Base-by-base conservation (phyloP, 1,140 invertebrate species). In the Helicoverpa armigera region DNA sequence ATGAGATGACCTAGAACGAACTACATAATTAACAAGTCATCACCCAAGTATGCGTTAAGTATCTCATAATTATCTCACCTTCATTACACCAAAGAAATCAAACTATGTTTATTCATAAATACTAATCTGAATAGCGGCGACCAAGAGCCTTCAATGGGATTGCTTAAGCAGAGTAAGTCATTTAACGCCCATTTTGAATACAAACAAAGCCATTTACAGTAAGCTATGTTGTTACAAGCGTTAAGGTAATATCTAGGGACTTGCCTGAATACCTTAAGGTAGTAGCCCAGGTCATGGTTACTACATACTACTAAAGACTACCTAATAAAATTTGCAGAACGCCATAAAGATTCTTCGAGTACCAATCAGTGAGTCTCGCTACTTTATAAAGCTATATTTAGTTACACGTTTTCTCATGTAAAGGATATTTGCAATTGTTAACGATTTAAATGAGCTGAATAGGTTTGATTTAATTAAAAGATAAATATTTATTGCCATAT, bases 221-320 rank as follows among this genome's bases (percentile, higher is more conserved):
- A 18, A 51, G 48, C 16, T 69, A 43, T 43, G 23, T 61, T 48
- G 54, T 48, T 75, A 58, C 23, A 65, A 54, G 60, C 48, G 56
- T 80, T 75, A 80, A 54, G 69, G 56, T 51, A 80, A 85, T 58
- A 67, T 18, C 35, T 7, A 61, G 60, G 61, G 80, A 78, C 75
- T 84, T 78, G 80, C 76, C 80, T 84, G 72, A 84, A 84, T 84
- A 84, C 60, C 65, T 82, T 14, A 35, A 70, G 54, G 56, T 18
- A 51, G 18, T 48, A 16, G 23, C 18, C 31, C 58, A 53, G 74
- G 60, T 76, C 74, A 76, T 16, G 74, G 60, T 16, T 65, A 65
- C 60, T 29, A 63, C 53, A 51, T 13, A 51, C 65, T 51, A 69
- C 65, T 69, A 63, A 14, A 63, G 16, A 29, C 11, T 69, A 51